phyloP scores from a whole-genome alignment of 2,797 vertebrate species.

The Enteromius radiatus region DNA sequence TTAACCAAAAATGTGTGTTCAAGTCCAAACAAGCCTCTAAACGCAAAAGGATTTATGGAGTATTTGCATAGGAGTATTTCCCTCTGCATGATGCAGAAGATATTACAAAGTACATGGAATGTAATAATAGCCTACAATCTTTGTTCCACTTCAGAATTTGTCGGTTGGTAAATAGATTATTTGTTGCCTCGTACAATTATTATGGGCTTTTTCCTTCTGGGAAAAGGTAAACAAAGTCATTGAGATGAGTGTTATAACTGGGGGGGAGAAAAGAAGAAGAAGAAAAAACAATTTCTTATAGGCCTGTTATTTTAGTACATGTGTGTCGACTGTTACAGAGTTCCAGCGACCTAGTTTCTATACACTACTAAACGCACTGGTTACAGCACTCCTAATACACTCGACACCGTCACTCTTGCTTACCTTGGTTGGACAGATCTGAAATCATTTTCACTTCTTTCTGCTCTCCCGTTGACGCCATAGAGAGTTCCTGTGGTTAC shows the following conservation, averaged over 20 bases:
- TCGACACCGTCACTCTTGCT: slow-evolving; percentile 58
- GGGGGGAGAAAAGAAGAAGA: neutral
- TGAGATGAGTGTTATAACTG: neutral
- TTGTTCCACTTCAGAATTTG: neutral
- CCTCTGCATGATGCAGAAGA: neutral
- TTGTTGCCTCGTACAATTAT: neutral
- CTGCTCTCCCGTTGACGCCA: slow-evolving; percentile 65
- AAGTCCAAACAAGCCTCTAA: slow-evolving; percentile 31
- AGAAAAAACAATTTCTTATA: neutral
- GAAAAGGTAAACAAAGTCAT: neutral
- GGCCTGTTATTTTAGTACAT: neutral
- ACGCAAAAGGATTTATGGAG: neutral
- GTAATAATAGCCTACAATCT: slow-evolving; percentile 7
- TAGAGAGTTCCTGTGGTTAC: slow-evolving; percentile 32
- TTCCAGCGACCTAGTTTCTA: neutral
- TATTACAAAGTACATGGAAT: neutral
- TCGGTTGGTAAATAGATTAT: neutral
- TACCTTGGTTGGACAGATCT: slow-evolving; percentile 68
- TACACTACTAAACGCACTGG: neutral
- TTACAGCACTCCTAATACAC: neutral
- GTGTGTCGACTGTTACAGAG: neutral
- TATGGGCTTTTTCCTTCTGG: neutral
- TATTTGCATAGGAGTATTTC: neutral
- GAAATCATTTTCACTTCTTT: slow-evolving; percentile 51
- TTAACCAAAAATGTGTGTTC: slow-evolving; percentile 26